Evolutionary conservation across 2,888 invertebrate species (phyloP), one percentile per base, ranked within the genome.

Genomic region (Tupiocoris notatus): DNA sequence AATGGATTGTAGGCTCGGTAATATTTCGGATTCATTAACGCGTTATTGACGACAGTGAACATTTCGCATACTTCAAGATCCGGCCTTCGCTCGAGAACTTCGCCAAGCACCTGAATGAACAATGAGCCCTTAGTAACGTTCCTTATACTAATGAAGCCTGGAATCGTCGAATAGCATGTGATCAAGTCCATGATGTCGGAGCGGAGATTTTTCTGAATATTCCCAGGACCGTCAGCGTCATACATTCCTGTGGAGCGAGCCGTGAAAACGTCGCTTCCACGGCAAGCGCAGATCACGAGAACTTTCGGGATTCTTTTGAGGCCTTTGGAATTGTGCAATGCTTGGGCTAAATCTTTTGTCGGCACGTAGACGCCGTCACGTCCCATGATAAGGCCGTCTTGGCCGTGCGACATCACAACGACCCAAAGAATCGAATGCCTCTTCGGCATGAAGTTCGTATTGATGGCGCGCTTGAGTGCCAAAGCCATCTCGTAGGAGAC

Each of bases 61-160:
- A 73, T 62, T 20, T 73, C 62, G 73, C 73, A 73, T 17, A 73
- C n/a, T 22, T 73, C 73, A 2, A 73, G 63, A 3, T 73, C 73
- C 12, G 62, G 21, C 18, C 73, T 17, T 21, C 18, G n/a, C 2
- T 39, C 39, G 18, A 73, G 58, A 2, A 73, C 73, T n/a, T 73
- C 73, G 18, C 73, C 61, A 9, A 73, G 73, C 23, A 59, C 70
- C 25, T 70, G 70, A 20, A 59, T 20, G 20, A 59, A 59, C 6
- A 39, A 12, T 7, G 39, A 39, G 39, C 20, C 70, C 39, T 73
- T 25, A 9, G 6, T 23, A 25, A n/a, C 21, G 18, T 73, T 73
- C 7, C 73, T 22, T 54, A 73, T 16, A 21, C 73, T 73, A 9
- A 73, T 63, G 21, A 73, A 73, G 7, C 73, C 73, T 2, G 73